Conservation (phyloP, 1,140 invertebrate species). For the Pinna nobilis region DNA sequence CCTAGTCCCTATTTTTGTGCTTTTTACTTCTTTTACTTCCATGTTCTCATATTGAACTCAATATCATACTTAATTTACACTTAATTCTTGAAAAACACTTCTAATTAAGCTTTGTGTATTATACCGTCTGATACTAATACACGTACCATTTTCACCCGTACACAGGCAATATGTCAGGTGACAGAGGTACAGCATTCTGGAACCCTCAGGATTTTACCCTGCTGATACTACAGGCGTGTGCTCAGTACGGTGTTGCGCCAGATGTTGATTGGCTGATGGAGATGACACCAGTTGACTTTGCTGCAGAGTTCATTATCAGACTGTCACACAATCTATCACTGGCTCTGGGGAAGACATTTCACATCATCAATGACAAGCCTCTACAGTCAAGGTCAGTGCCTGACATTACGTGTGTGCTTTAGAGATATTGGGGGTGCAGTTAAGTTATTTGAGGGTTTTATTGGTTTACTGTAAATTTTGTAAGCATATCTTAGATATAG, state of each 20-base stretch:
- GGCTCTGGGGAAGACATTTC: slow-evolving; percentile 74
- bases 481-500: too few species aligned
- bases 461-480: too few species aligned
- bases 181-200: slow-evolving; percentile 69
- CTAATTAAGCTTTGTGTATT: neutral
- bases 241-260: slow-evolving; percentile 71
- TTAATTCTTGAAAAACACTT: neutral
- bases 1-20: too few species aligned
- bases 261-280: slow-evolving; percentile 77
- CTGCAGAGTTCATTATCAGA: slow-evolving; percentile 73
- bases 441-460: too few species aligned
- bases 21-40: too few species aligned
- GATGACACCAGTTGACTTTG: slow-evolving; percentile 78
- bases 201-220: slow-evolving; percentile 77
- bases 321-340: slow-evolving; percentile 68
- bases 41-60: too few species aligned
- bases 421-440: too few species aligned
- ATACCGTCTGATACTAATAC: neutral
- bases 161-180: slow-evolving; percentile 70
- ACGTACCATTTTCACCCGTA: neutral
- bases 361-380: slow-evolving; percentile 73
- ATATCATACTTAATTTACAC: too few species aligned
- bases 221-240: slow-evolving; percentile 74
- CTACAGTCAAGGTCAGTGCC: slow-evolving; percentile 58
- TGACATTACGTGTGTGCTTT: slow-evolving; percentile 61